Base-by-base conservation (phyloP, 2,113 vertebrate genomes). In the Hepsetus odoe region DNA sequence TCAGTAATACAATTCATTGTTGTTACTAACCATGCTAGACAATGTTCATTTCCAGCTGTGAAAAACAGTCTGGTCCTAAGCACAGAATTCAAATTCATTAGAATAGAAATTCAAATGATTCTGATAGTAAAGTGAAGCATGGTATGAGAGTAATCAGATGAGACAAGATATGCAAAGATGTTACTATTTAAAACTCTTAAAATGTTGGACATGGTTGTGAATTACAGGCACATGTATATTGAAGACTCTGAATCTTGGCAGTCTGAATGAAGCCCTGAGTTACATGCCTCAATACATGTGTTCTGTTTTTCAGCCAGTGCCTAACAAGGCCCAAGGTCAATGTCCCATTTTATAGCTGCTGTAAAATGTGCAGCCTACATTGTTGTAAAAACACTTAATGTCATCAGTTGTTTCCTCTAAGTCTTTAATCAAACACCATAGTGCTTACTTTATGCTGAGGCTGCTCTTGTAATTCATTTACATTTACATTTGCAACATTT, bases 201-300 rank as follows among this genome's bases (percentile, higher is more conserved):
- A 76, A 2, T 20, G 28, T 33, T 55, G 49, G 4, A 0, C 26
- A 59, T 42, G 44, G 44, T 40, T 64, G 10, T 79, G 62, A 74
- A 67, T 49, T 22, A 7, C 59, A 61, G 44, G 12, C 55, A 42
- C 6, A 13, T 56, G 5, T 40, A 14, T 40, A 1, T 59, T 73
- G 66, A 42, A 68, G 18, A 18, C 49, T 44, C 8, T 76, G 35
- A 72, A 76, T 33, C 71, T 68, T 59, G 58, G 51, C 72, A 65
- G 51, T 18, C 44, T 65, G 40, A 28, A 22, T 33, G 14, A 42
- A 64, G 58, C 58, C 30, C 33, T 79, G 76, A 55, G 28, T 16
- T 46, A 55, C 35, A 33, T 51, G 64, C 20, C 65, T 30, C 35
- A 67, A 26, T 44, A 51, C 26, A 67, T 58, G 61, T 33, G 58